A percentile compares a stretch with the other conserved stretches of the same genome.
phyloP scores from a whole-genome alignment of 2,113 vertebrate species.

The Apeltes quadracus region DNA sequence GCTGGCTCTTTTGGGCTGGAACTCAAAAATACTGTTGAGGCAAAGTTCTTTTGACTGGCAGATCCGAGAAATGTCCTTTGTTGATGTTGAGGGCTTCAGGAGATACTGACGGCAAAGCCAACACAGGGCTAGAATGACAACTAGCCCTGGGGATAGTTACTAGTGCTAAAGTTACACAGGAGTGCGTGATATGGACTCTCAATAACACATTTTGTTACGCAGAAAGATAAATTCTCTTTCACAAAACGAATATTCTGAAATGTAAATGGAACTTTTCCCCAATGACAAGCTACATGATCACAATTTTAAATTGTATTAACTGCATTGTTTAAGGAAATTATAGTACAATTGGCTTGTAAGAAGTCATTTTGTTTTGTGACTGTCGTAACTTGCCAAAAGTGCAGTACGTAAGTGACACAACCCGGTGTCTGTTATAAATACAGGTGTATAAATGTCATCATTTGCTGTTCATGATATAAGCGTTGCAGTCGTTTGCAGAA shows the following conservation, averaged over 20 bases:
- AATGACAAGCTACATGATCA: background rate
- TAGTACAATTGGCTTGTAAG: background rate
- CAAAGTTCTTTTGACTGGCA: constrained; percentile 51
- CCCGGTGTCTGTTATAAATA: background rate
- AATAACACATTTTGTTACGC: background rate
- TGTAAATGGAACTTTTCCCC: background rate
- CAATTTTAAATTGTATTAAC: too few species aligned
- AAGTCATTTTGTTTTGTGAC: background rate
- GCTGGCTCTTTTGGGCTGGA: constrained; percentile 5
- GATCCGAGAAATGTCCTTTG: constrained; percentile 44
- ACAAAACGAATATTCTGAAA: background rate
- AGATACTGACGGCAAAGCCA: constrained; percentile 41
- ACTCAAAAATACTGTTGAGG: constrained; percentile 38
- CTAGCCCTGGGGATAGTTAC: background rate
- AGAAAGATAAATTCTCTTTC: background rate
- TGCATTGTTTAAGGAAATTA: background rate
- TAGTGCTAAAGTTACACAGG: background rate
- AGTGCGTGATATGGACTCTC: background rate
- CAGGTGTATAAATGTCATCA: too few species aligned
- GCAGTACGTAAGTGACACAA: background rate
- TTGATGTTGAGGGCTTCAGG: constrained; percentile 30
- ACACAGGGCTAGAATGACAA: constrained; percentile 21
- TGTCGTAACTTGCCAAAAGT: background rate
- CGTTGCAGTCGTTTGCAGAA: background rate
- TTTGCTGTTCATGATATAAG: background rate